A percentile compares a stretch with the other conserved stretches of the same genome.
These are phyloP conservation scores for Sclerurus mexicanus DNA, from an alignment of 2,113 vertebrate genomes.

Conservation along the genomic window DNA sequence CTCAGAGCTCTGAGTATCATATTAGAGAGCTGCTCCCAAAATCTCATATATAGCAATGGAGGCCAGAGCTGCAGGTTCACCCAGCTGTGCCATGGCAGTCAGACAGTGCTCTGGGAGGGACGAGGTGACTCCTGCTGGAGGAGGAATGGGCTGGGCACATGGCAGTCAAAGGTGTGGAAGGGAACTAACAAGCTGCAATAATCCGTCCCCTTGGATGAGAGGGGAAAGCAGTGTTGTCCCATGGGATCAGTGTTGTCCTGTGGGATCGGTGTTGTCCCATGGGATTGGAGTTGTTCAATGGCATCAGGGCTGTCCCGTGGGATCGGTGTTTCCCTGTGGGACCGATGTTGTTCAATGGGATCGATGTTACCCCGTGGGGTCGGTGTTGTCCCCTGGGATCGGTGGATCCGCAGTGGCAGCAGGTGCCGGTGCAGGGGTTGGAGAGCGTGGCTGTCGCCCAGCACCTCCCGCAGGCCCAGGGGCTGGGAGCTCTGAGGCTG, in stretches of 20 bases:
- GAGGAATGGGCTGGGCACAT: neutral
- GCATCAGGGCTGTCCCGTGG: neutral
- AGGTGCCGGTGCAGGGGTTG: neutral
- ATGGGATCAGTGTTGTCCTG: neutral
- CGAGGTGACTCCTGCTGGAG: neutral
- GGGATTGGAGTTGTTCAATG: neutral
- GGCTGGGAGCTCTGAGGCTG: constrained; percentile 65
- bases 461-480: constrained; percentile 36
- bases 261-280: neutral
- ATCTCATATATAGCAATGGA: neutral
- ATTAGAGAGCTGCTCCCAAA: neutral
- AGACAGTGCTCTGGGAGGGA: neutral
- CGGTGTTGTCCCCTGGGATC: neutral
- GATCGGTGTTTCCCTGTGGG: neutral
- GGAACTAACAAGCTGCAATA: neutral
- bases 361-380: neutral
- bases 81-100: neutral
- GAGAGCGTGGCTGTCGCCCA: constrained; percentile 1
- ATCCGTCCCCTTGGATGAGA: neutral
- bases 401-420: neutral
- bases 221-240: neutral
- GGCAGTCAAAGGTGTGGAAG: neutral
- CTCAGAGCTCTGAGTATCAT: neutral
- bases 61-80: neutral
- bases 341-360: neutral